Base-by-base conservation (phyloP, 53 echinoderm and acorn worm genomes). In the Crossaster papposus region DNA sequence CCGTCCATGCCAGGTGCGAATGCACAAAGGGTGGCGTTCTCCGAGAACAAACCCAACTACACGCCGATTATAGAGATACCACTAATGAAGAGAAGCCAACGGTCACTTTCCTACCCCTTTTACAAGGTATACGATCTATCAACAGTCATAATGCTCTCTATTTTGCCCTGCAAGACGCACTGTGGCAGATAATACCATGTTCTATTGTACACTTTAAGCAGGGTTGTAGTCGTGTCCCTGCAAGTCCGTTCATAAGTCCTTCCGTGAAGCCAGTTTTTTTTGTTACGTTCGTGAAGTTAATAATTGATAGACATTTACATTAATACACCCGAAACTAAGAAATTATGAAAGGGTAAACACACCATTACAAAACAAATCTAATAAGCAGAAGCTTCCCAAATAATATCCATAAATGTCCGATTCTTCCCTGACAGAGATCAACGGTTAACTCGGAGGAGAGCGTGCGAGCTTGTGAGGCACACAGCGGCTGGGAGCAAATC, bases 401-500 rank as follows among this genome's bases (percentile, higher is more conserved):
- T 9, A 71, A 71, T n/a, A 6, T 30, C 24, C 71, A 71, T 18
- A 0, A 58, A 58, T 2, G 12, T 52, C 7, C 13, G 22, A 29
- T 0, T 81, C 0, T 12, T 81, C 64, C 4, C 36, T 29, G 7
- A 31, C 74, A 85, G 85, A 85, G 54, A 85, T 85, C 85, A 23
- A 18, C 20, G 30, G 70, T 30, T 34, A 65, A 70, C 2, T 83
- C 83, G 4, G 83, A 83, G 55, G 85, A 85, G 54, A 85, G 74
- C 23, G 20, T 73, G 4, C 50, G 94, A 18, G 95, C 95, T 11
- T 94, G 95, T 78, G 83, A 82, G 8, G 90, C 83, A 29, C 38
- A 52, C 12, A 92, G 92, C 65, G 89, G 78, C 17, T 94, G 95
- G 95, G 83, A 82, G 18, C 92, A 90, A 30, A 79, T 92, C 5